Percentiles rank a stretch among this genome's conserved stretches.
phyloP scores from a whole-genome alignment of 2,888 invertebrate species.

The Physocephala rufipes region DNA sequence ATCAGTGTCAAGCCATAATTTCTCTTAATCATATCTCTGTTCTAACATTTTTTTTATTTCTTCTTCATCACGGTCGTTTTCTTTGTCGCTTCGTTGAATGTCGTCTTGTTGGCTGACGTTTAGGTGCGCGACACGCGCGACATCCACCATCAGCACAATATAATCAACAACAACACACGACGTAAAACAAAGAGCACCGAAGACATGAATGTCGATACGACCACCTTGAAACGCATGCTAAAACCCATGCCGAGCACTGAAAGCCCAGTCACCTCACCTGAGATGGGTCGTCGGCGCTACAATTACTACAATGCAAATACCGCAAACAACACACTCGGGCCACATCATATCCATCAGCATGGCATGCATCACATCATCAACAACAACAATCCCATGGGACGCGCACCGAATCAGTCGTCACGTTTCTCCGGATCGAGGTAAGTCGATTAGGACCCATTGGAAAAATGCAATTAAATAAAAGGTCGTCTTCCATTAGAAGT shows the following conservation, averaged over 20 bases:
- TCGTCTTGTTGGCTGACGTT: conserved; percentile 57
- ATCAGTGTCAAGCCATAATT: conserved; percentile 10
- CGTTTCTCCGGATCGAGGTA: conserved; percentile 73
- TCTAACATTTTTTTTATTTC: too few species aligned
- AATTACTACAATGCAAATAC: conserved; percentile 71
- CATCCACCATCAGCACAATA: conserved; percentile 71
- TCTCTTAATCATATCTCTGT: too few species aligned
- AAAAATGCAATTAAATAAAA: too few species aligned
- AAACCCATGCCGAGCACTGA: conserved; percentile 92
- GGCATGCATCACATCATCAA: conserved; percentile 69
- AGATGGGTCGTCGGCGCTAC: conserved; percentile 85
- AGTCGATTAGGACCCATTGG: conserved; percentile 47
- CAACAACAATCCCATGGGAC: conserved; percentile 69
- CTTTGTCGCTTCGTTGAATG: too few species aligned
- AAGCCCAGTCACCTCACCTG: conserved; percentile 89
- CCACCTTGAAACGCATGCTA: conserved; percentile 89
- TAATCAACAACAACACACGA: conserved; percentile 79
- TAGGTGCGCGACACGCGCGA: conserved; percentile 74
- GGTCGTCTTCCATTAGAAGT: too few species aligned
- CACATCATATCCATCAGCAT: conserved; percentile 70
- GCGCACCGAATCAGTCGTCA: conserved; percentile 71
- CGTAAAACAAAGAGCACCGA: conserved; percentile 91
- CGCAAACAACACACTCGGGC: conserved; percentile 64
- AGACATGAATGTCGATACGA: conserved; percentile 78
- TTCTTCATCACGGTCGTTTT: conserved; percentile 12